phyloP scores from a whole-genome alignment of 2,888 invertebrate species.

The Ptychoptera contaminata region DNA sequence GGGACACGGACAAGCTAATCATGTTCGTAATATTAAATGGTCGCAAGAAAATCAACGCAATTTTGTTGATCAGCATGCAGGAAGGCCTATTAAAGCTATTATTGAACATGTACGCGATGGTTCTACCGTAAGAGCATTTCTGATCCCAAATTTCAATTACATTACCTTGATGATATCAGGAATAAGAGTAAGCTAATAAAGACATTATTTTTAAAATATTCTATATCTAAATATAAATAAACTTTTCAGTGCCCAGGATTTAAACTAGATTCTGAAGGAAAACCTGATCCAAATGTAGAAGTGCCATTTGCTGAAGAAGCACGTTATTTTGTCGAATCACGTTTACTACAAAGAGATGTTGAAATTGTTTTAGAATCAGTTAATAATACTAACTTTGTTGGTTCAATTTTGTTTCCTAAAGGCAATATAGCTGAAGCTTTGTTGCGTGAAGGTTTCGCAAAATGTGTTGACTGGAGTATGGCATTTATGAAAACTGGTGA shows the following conservation, averaged over 20 bases:
- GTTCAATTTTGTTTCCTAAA: constrained; percentile 81
- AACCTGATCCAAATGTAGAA: constrained; percentile 47
- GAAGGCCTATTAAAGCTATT: constrained; percentile 79
- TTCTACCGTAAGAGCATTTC: constrained; percentile 81
- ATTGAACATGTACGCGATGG: constrained; percentile 97
- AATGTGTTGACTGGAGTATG: constrained; percentile 89
- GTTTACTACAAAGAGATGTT: constrained; percentile 80
- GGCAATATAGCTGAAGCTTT: constrained; percentile 90
- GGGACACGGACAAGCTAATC: constrained; percentile 41
- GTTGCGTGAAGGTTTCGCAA: constrained; percentile 79
- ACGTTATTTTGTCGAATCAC: constrained; percentile 80
- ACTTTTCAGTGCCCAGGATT: constrained; percentile 53
- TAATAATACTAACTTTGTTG: constrained; percentile 86
- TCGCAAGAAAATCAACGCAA: constrained; percentile 67
- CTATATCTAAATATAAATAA: constrained; percentile 10
- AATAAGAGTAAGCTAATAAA: constrained; percentile 46
- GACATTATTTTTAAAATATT: neutral
- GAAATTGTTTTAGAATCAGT: constrained; percentile 82
- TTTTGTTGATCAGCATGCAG: constrained; percentile 70
- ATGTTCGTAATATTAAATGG: constrained; percentile 80
- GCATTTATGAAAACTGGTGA: constrained; percentile 54
- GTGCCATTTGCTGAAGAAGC: constrained; percentile 78
- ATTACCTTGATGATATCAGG: constrained; percentile 93
- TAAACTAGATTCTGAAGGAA: constrained; percentile 57
- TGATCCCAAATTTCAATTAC: constrained; percentile 80